Evolutionary conservation across 53 echinoderm and acorn worm genomes (phyloP).

Genomic region (Holothuria scabra): DNA sequence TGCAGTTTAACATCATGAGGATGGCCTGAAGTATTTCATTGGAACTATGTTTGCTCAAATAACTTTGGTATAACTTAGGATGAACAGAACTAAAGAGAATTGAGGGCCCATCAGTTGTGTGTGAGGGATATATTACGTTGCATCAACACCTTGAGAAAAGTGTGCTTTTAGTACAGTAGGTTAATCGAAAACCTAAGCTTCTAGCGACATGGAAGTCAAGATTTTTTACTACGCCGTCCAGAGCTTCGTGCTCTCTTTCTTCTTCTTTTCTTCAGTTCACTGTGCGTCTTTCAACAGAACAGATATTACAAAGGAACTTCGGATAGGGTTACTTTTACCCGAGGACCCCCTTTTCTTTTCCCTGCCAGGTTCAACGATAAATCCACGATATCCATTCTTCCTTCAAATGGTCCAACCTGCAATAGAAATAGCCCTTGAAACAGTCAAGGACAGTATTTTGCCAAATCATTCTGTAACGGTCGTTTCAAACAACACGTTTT

Average conservation of each 20-base stretch:
- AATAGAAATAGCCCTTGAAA: slow-evolving; percentile 73
- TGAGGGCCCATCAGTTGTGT: too few species aligned
- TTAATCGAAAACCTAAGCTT: too few species aligned
- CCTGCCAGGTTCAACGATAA: neutral
- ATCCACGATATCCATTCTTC: slow-evolving; percentile 70
- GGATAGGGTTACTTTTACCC: slow-evolving; percentile 67
- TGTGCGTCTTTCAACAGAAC: slow-evolving; percentile 17
- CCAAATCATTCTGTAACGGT: slow-evolving; percentile 49
- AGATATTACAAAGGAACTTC: slow-evolving; percentile 22
- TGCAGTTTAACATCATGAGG: too few species aligned
- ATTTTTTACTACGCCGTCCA: neutral
- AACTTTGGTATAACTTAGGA: too few species aligned
- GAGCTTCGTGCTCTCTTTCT: slow-evolving; percentile 6
- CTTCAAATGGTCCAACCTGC: slow-evolving; percentile 82
- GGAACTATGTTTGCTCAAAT: too few species aligned
- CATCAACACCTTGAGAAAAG: too few species aligned
- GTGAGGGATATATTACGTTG: too few species aligned
- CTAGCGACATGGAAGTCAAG: too few species aligned
- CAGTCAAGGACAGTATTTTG: slow-evolving; percentile 41
- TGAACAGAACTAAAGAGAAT: too few species aligned
- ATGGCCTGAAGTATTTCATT: too few species aligned
- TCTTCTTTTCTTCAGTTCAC: neutral
- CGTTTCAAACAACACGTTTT: slow-evolving; percentile 53
- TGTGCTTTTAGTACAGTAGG: too few species aligned
- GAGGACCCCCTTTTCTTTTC: slow-evolving; percentile 18